A percentile compares a stretch with the other conserved stretches of the same genome.
Conservation (phyloP, 2,888 invertebrate species). For the Cyrtodaria siliqua region DNA sequence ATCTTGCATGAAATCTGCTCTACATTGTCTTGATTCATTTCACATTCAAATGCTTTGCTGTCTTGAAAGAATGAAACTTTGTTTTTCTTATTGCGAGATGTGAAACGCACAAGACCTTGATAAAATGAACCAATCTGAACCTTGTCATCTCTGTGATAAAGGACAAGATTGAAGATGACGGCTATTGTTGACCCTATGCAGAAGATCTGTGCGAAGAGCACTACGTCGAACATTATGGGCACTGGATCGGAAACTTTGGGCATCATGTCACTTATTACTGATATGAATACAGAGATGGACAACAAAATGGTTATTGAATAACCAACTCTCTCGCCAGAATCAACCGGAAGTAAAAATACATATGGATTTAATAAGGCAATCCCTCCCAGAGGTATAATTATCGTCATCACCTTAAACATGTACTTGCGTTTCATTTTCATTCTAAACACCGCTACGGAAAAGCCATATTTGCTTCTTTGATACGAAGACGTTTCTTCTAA, state of each 20-base stretch:
- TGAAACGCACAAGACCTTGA: not conserved
- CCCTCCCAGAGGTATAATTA: slow-evolving; percentile 1
- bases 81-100: not conserved
- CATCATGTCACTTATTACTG: slow-evolving; percentile 1
- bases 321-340: too few relatives aligned
- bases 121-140: not conserved
- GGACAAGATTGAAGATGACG: slow-evolving; percentile 4
- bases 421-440: slow-evolving; percentile 13
- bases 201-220: not conserved
- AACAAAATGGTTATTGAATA: too few relatives aligned
- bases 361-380: not conserved
- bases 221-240: not conserved
- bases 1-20: too few relatives aligned
- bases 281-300: too few relatives aligned
- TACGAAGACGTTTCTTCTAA: not conserved
- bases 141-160: slow-evolving; percentile 6
- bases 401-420: too few relatives aligned
- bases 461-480: not conserved
- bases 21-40: not conserved
- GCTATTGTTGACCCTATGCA: not conserved
- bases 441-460: not conserved
- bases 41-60: not conserved
- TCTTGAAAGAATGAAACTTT: not conserved
- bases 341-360: slow-evolving; percentile 17
- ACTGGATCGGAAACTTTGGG: too few relatives aligned